Base-by-base conservation (phyloP, 2,113 vertebrate species). In the Solea solea region DNA sequence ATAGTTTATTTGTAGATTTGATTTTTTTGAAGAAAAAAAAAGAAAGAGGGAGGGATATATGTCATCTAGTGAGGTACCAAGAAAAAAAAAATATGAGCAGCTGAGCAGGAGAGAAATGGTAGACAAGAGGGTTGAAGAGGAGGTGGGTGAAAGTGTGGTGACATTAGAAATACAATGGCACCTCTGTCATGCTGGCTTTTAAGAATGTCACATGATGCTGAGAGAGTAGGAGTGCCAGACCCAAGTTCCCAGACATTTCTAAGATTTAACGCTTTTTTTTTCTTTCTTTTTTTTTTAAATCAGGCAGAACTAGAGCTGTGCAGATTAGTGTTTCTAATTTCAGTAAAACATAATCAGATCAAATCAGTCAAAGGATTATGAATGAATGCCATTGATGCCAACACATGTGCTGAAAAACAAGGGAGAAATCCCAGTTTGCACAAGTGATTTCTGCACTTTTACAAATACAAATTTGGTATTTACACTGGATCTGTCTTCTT, bases 1-100 rank as follows among this genome's bases (percentile, higher is more conserved):
- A 16, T 50, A 68, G 69, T 50, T 82, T 54, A 78, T 77, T 79
- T 72, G 68, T 12, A 48, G 14, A 60, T 51, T 8, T 1, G 10
- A 50, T 68, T 28, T 72, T 21, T 21, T 21, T 21, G 21, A 21
- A 21, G 21, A 21, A 21, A 63, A 64, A 58, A 68, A 48, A 41
- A 42, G 4, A 63, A 25, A 0, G 1, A 55, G 25, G 40, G 42
- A 42, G 39, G 56, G 6, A 9, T 21, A 78, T 34, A 67, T 63
- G 55, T 48, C 16, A 15, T 28, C 67, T 60, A 5, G 11, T 40
- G 63, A 64, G 41, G 64, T 12, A n/a, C 10, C 53, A 34, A 34
- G 27, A 63, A 27, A 16, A 63, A 21, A 16, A 68, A 64, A 62
- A 60, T 41, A 60, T 6, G 15, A 9, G 44, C 53, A 53, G 14